Percentiles rank a stretch among this genome's conserved stretches.
Conservation (phyloP, 2,888 invertebrate genomes). For the Leptinotarsa tumamoca region DNA sequence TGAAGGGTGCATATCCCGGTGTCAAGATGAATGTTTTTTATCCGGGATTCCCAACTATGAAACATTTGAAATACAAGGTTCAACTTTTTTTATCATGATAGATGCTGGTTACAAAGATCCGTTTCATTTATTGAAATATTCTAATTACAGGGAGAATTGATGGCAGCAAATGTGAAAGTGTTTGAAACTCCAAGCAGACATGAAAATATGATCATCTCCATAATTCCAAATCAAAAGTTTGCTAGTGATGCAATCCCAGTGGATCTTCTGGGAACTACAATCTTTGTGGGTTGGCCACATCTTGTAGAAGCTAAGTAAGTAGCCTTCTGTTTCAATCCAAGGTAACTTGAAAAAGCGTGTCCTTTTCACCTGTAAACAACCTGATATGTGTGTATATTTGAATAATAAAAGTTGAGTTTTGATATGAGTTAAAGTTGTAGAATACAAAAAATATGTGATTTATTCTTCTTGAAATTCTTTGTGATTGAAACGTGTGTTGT, state of each 20-base stretch:
- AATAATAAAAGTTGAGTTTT: too few relatives aligned
- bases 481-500: too few relatives aligned
- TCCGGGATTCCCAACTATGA: conserved; percentile 94
- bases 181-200: conserved; percentile 87
- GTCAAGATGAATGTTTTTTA: conserved; percentile 78
- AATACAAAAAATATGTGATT: too few relatives aligned
- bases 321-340: conserved; percentile 11
- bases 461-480: too few relatives aligned
- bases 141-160: conserved; percentile 65
- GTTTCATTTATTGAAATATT: background rate
- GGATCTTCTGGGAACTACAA: conserved; percentile 77
- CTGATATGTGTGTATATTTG: too few relatives aligned
- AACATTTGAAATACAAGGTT: conserved; percentile 84
- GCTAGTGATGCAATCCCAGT: conserved; percentile 60
- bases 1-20: conserved; percentile 79
- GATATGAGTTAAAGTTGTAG: too few relatives aligned
- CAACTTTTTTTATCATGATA: background rate
- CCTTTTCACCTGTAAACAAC: too few relatives aligned
- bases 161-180: conserved; percentile 82
- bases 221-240: conserved; percentile 66
- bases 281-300: conserved; percentile 94
- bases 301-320: conserved; percentile 83
- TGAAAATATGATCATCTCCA: conserved; percentile 84
- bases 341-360: background rate
- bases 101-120: too few relatives aligned